These are phyloP conservation scores for Burhinus oedicnemus DNA, from an alignment of 2,113 vertebrate species.

Conservation along the genomic window DNA sequence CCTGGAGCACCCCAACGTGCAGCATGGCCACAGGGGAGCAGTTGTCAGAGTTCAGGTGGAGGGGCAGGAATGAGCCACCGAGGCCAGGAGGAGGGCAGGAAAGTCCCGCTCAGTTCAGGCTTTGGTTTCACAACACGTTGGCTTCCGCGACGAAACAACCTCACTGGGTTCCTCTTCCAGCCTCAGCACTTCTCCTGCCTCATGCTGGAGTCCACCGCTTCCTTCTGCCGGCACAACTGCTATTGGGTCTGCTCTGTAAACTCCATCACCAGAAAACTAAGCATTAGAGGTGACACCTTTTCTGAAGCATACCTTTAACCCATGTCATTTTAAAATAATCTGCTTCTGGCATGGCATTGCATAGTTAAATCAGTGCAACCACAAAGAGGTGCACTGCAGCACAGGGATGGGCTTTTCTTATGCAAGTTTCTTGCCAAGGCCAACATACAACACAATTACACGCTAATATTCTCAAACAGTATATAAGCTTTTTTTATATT, in stretches of 20 bases:
- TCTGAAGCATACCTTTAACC: background rate
- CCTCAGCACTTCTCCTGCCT: background rate
- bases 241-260: background rate
- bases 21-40: background rate
- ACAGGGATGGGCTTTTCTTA: background rate
- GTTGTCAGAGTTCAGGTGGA: background rate
- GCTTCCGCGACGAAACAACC: background rate
- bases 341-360: background rate
- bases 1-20: rapidly evolving
- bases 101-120: background rate
- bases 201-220: rapidly evolving
- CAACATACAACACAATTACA: background rate
- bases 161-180: background rate
- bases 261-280: background rate
- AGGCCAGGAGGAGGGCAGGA: background rate
- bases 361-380: background rate
- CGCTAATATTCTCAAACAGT: background rate
- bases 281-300: background rate
- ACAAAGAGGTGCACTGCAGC: background rate
- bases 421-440: background rate
- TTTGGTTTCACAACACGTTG: background rate
- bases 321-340: background rate
- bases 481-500: background rate
- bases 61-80: background rate
- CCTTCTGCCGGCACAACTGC: background rate